Evolutionary conservation across 2,888 invertebrate species (phyloP).

Genomic region (Blastobasis lacticolella): DNA sequence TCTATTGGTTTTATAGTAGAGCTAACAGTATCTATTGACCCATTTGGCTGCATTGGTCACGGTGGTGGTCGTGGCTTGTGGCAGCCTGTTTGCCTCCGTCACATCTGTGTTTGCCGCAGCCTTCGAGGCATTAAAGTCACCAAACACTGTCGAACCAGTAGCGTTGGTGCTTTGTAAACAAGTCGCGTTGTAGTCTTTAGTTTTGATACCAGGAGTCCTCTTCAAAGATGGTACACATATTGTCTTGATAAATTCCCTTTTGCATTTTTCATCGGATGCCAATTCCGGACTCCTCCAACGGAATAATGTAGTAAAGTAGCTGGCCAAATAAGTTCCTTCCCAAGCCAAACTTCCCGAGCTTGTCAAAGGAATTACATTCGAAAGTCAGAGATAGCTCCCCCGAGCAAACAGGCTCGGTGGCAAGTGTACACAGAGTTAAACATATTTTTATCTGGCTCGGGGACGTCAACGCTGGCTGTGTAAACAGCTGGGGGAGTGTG

Average conservation of each 20-base stretch:
- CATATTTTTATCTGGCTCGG: conserved; percentile 64
- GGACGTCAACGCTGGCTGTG: conserved; percentile 55
- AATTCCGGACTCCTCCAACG: too few species aligned
- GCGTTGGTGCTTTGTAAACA: conserved; percentile 20
- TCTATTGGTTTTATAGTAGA: too few species aligned
- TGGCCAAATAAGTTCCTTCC: too few species aligned
- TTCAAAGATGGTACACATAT: not conserved
- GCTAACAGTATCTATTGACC: conserved; percentile 25
- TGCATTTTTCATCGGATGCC: too few species aligned
- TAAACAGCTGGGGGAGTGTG: conserved; percentile 51
- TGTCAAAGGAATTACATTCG: conserved; percentile 19
- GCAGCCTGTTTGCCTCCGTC: conserved; percentile 52
- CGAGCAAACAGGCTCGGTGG: conserved; percentile 43
- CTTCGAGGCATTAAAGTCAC: conserved; percentile 56
- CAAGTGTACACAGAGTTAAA: conserved; percentile 55
- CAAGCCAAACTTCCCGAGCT: not conserved
- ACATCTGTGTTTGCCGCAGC: conserved; percentile 68
- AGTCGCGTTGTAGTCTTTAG: not conserved
- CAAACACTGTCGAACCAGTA: conserved; percentile 50
- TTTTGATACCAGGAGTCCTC: not conserved
- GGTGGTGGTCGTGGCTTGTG: conserved; percentile 19
- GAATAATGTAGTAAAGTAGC: too few species aligned
- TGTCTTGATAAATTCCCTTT: too few species aligned
- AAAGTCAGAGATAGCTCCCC: conserved; percentile 1
- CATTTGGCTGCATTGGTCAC: conserved; percentile 47